phyloP scores from a whole-genome alignment of 2,113 vertebrate genomes.

The Hoplias malabaricus region DNA sequence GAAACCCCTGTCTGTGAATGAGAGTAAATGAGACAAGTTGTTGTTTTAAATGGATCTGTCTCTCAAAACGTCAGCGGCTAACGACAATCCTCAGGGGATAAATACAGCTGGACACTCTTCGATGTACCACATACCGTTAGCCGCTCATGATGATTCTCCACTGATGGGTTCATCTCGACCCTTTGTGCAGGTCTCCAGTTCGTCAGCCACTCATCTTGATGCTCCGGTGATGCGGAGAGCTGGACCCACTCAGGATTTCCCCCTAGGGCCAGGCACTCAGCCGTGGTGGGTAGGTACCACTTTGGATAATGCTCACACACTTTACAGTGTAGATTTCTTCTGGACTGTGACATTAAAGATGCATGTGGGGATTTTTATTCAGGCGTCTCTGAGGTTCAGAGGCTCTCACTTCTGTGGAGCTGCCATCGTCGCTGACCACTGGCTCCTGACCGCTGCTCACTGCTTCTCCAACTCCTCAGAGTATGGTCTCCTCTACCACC shows the following conservation, averaged over 20 bases:
- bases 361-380: background rate
- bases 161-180: too few species aligned
- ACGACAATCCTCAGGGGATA: too few species aligned
- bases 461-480: constrained; percentile 68
- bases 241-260: constrained; percentile 70
- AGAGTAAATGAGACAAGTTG: too few species aligned
- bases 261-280: constrained; percentile 80
- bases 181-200: too few species aligned
- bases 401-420: constrained; percentile 84
- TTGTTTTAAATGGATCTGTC: too few species aligned
- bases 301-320: background rate
- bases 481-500: constrained; percentile 45
- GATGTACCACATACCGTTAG: too few species aligned
- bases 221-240: constrained; percentile 52
- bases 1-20: too few species aligned
- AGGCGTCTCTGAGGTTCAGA: constrained; percentile 81
- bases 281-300: constrained; percentile 79
- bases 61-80: too few species aligned
- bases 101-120: too few species aligned
- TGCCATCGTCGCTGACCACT: constrained; percentile 77
- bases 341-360: background rate
- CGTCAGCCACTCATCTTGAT: too few species aligned
- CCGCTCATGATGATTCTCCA: too few species aligned
- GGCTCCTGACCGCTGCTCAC: constrained; percentile 86
- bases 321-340: background rate